Percentiles rank a stretch among this genome's conserved stretches.
phyloP scores from a whole-genome alignment of 2,113 vertebrate species.

The Thymallus thymallus region DNA sequence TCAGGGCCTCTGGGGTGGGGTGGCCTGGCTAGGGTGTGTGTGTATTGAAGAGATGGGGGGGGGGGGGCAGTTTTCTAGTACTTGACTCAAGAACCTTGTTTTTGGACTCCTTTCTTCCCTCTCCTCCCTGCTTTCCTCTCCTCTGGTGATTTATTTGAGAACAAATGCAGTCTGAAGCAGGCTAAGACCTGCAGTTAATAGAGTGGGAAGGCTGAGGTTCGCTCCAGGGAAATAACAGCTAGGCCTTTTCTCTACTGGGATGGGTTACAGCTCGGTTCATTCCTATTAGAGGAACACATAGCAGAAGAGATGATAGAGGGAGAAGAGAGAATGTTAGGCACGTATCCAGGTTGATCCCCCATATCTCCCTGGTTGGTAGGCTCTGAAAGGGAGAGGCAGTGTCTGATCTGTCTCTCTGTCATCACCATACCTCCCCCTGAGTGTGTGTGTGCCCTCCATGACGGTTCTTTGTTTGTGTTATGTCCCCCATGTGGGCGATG shows the following conservation, averaged over 20 bases:
- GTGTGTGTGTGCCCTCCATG: too few species aligned
- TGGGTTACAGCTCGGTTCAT: slow-evolving; percentile 17
- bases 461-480: too few species aligned
- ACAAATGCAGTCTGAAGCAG: slow-evolving; percentile 63
- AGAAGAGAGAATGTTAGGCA: background rate
- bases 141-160: slow-evolving; percentile 71
- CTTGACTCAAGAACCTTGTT: slow-evolving; percentile 52
- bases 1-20: too few species aligned
- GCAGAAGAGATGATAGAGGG: background rate
- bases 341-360: too few species aligned
- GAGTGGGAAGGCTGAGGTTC: slow-evolving; percentile 64
- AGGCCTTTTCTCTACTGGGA: slow-evolving; percentile 36
- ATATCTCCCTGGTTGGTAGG: too few species aligned
- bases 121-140: slow-evolving; percentile 25
- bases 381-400: too few species aligned
- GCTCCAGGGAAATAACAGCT: slow-evolving; percentile 69
- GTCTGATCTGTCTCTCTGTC: too few species aligned
- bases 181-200: slow-evolving; percentile 69
- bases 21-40: too few species aligned
- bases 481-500: too few species aligned
- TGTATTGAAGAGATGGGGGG: too few species aligned
- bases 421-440: too few species aligned
- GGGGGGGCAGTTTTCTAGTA: too few species aligned
- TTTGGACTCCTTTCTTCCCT: slow-evolving; percentile 31
- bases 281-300: background rate